phyloP scores from a whole-genome alignment of 2,797 vertebrate genomes.

The Odontamblyopus rebecca region DNA sequence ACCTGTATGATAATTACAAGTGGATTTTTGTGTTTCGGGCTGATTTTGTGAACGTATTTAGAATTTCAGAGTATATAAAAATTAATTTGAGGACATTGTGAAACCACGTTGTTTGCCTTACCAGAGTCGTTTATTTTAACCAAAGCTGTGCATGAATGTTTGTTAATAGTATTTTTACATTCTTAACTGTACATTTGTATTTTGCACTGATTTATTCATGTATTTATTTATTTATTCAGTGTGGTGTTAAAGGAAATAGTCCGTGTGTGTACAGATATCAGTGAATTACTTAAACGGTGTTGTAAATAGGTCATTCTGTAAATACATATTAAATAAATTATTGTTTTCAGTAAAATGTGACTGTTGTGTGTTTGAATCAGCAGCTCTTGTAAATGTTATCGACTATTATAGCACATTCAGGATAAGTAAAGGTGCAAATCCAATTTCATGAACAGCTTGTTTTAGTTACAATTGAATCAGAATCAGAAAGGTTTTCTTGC shows the following conservation, averaged over 20 bases:
- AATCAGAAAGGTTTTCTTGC: no score
- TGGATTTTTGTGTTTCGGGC: constrained; percentile 46
- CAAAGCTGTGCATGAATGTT: constrained; percentile 86
- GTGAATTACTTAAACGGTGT: constrained; percentile 35
- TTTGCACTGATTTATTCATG: constrained; percentile 49
- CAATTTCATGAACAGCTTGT: no score
- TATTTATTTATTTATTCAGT: constrained; percentile 16
- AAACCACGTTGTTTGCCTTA: constrained; percentile 80
- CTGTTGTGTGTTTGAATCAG: not conserved
- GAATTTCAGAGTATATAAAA: constrained; percentile 22
- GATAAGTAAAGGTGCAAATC: not conserved
- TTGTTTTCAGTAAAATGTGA: constrained; percentile 60
- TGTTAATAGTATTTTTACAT: constrained; percentile 62
- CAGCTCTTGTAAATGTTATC: no score
- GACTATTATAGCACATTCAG: not conserved
- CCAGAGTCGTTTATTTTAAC: constrained; percentile 72
- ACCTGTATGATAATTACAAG: constrained; percentile 53
- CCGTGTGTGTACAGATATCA: constrained; percentile 43
- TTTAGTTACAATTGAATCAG: no score
- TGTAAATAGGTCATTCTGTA: constrained; percentile 55
- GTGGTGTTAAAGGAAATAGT: constrained; percentile 29
- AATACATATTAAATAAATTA: constrained; percentile 50
- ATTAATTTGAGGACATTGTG: constrained; percentile 43
- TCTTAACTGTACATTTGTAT: constrained; percentile 55
- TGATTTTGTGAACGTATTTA: constrained; percentile 36